Base-by-base conservation (phyloP, 2,113 vertebrate genomes). In the Caloenas nicobarica region DNA sequence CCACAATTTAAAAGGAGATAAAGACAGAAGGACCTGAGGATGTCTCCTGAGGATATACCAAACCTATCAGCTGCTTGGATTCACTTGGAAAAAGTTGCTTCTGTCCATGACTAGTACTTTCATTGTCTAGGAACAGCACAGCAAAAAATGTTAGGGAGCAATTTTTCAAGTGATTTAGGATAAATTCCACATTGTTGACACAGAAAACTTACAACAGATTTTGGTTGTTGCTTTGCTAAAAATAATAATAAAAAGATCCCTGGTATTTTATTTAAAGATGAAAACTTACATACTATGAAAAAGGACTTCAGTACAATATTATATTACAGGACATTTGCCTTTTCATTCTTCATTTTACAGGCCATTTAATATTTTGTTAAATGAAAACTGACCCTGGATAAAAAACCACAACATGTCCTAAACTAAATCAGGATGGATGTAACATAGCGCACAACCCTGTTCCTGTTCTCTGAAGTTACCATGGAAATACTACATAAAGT, bases 331-430 rank as follows among this genome's bases (percentile, higher is more conserved):
- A 88, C 24, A 69, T 88, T 86, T 86, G 34, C 29, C 60, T 86
- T 77, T 91, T 96, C 87, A 94, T 91, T 96, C 88, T 97, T 97
- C 58, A 96, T 95, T 97, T 96, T 82, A 87, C 16, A 95, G 87
- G 46, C 64, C 5, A 1, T 91, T 88, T 91, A 96, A 93, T 96
- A 94, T 88, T 95, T 62, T 91, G 40, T 58, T 91, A 84, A 90
- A 93, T 79, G 38, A 95, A 97, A 96, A 95, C 46, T 91, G 73
- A 86, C 65, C 91, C 40, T 46, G 26, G 24, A 54, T 15, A 68
- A 44, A 82, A 82, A 69, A 65, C 13, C 6, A 42, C 93, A 95
- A 57, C 70, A 77, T 60, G 54, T 70, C 73, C 40, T 83, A 95
- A 96, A 93, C 86, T 83, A 94, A 97, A 96, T 94, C 93, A 87